Conservation (phyloP, 2,888 invertebrate genomes). For the Drosophila fungiperda region DNA sequence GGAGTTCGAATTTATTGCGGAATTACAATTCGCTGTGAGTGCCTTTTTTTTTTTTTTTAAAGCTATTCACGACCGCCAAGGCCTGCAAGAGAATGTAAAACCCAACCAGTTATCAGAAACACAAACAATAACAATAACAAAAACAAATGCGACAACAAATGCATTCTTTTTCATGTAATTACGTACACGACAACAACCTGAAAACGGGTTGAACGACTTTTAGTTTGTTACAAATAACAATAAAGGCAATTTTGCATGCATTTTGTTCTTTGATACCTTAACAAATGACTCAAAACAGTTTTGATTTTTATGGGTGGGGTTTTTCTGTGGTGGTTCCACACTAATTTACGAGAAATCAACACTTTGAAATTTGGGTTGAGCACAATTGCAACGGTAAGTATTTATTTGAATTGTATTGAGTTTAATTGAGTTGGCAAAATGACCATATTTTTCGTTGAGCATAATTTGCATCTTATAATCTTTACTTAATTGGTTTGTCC, state of each 20-base stretch:
- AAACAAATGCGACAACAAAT: conserved; percentile 38
- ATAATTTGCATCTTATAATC: neutral
- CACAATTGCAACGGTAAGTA: conserved; percentile 18
- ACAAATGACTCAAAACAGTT: conserved; percentile 47
- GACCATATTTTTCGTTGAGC: neutral
- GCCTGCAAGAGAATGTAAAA: conserved; percentile 74
- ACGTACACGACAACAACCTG: conserved; percentile 34
- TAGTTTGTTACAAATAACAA: conserved; percentile 29
- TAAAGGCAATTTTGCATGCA: conserved; percentile 35
- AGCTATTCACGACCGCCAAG: conserved; percentile 48
- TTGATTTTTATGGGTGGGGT: conserved; percentile 32
- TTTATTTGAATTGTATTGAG: neutral
- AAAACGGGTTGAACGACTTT: conserved; percentile 77
- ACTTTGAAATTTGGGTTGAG: conserved; percentile 1
- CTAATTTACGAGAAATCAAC: neutral
- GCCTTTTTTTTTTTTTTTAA: conserved; percentile 3
- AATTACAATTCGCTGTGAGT: conserved; percentile 63
- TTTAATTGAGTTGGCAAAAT: neutral
- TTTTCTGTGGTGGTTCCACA: conserved; percentile 5
- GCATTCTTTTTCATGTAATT: conserved; percentile 54
- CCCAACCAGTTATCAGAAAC: conserved; percentile 35
- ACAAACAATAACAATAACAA: conserved; percentile 16
- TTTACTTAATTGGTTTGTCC: conserved; percentile 14
- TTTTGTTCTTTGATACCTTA: conserved; percentile 40
- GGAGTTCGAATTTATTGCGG: conserved; percentile 49